Conservation (phyloP, 2,797 vertebrate species). For the Hylomyscus alleni region DNA sequence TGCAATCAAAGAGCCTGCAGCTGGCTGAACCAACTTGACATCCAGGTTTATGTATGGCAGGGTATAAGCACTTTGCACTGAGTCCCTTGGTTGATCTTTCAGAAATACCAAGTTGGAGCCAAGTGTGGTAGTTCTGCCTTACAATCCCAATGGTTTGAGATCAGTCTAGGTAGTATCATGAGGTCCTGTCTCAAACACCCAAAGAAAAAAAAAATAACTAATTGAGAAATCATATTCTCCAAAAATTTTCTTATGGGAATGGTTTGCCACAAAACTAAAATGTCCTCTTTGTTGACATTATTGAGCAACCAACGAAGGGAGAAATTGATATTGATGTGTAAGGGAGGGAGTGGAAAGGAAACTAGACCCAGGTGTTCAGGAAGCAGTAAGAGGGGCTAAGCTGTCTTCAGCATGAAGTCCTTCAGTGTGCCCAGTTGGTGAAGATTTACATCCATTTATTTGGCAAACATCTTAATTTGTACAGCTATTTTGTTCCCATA, state of each 20-base stretch:
- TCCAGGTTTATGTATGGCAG: not conserved
- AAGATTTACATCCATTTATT: not conserved
- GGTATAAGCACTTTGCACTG: not conserved
- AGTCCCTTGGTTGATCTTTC: not conserved
- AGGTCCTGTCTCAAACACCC: not conserved
- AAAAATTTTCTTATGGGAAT: not conserved
- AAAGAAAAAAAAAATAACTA: not conserved
- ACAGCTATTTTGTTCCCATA: not conserved
- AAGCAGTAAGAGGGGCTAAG: not conserved
- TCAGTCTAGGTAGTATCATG: not conserved
- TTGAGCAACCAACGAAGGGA: not conserved
- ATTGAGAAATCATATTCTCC: not conserved
- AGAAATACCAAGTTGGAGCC: not conserved
- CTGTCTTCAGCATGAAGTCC: not conserved
- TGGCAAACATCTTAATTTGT: not conserved
- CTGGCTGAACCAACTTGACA: not conserved
- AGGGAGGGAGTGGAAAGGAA: constrained; percentile 21
- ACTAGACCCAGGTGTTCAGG: not conserved
- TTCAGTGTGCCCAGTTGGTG: not conserved
- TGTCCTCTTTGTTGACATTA: not conserved
- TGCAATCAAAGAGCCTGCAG: not conserved
- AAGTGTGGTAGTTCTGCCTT: not conserved
- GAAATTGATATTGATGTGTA: not conserved
- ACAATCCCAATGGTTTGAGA: not conserved
- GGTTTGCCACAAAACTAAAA: not conserved